These are phyloP conservation scores for Microvelia longipes DNA, from an alignment of 1,140 invertebrate species.

Conservation along the genomic window DNA sequence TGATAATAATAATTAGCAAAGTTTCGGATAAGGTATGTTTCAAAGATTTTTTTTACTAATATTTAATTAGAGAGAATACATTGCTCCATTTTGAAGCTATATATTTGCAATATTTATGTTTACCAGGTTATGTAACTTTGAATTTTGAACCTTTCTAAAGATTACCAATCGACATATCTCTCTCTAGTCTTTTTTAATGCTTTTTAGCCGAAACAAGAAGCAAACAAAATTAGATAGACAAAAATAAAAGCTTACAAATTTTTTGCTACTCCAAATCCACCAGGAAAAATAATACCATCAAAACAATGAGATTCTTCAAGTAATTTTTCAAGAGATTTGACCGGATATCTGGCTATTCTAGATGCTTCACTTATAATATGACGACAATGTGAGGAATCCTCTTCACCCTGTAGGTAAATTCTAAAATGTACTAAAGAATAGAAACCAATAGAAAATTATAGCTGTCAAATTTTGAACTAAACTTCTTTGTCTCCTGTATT, in stretches of 20 bases:
- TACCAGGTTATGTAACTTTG: too few species aligned
- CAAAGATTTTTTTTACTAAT: too few species aligned
- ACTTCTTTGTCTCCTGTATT: not conserved
- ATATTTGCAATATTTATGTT: too few species aligned
- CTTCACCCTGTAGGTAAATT: conserved; percentile 11
- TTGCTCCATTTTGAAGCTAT: too few species aligned
- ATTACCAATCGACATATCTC: too few species aligned
- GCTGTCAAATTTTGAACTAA: not conserved
- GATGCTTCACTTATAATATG: conserved; percentile 44
- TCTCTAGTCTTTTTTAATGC: too few species aligned
- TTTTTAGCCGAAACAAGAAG: too few species aligned
- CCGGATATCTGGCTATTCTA: conserved; percentile 37
- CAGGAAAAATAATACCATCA: conserved; percentile 41
- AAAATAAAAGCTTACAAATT: conserved; percentile 47
- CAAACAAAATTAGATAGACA: too few species aligned
- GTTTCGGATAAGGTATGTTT: too few species aligned
- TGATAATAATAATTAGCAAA: too few species aligned
- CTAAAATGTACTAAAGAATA: not conserved
- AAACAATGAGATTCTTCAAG: conserved; percentile 25
- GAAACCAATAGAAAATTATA: not conserved
- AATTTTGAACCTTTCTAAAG: too few species aligned
- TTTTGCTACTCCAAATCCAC: conserved; percentile 45
- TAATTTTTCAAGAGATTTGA: conserved; percentile 35
- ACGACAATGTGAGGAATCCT: conserved; percentile 23
- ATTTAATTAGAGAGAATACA: too few species aligned